These are phyloP conservation scores for Helicoverpa armigera DNA, from an alignment of 1,140 invertebrate species.

Conservation along the genomic window DNA sequence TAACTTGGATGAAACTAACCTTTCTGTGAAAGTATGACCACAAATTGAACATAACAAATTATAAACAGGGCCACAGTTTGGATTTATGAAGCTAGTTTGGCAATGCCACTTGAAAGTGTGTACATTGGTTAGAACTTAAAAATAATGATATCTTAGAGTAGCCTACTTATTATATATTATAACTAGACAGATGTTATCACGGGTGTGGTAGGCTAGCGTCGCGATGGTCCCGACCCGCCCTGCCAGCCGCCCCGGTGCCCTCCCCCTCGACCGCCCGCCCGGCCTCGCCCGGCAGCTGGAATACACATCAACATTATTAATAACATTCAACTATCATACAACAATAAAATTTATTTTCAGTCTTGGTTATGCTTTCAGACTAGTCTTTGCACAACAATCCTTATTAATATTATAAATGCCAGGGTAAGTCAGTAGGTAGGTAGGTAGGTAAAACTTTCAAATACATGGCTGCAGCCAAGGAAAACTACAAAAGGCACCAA, in stretches of 20 bases:
- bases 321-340: not conserved
- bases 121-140: not conserved
- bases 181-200: constrained; percentile 28
- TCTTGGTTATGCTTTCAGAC: too few species aligned
- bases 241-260: constrained; percentile 85
- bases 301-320: constrained; percentile 49
- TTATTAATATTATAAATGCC: too few species aligned
- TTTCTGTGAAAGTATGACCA: too few species aligned
- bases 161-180: constrained; percentile 16
- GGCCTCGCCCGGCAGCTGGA: constrained; percentile 82
- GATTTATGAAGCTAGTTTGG: too few species aligned
- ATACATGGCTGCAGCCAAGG: too few species aligned
- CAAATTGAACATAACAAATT: too few species aligned
- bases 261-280: constrained; percentile 77
- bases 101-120: not conserved
- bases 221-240: constrained; percentile 79
- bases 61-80: too few species aligned
- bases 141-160: constrained; percentile 1
- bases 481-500: too few species aligned
- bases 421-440: too few species aligned
- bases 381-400: too few species aligned
- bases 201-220: constrained; percentile 63
- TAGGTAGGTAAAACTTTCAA: too few species aligned
- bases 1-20: too few species aligned
- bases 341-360: not conserved